phyloP scores from a whole-genome alignment of 2,888 invertebrate genomes.

The Rhagonycha lutea region DNA sequence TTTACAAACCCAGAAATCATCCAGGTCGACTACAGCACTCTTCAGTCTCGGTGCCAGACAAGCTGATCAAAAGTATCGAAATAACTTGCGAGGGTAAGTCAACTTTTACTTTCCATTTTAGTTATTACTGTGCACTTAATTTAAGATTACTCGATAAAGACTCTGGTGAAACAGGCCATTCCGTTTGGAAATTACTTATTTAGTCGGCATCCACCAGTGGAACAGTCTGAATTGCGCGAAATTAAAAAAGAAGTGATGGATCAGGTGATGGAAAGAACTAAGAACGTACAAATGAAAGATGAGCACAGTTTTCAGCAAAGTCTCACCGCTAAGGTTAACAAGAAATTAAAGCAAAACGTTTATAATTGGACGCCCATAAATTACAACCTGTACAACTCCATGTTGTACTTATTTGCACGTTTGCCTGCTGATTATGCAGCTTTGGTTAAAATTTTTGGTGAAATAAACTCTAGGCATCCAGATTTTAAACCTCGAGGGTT shows the following conservation, averaged over 20 bases:
- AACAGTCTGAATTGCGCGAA: constrained; percentile 58
- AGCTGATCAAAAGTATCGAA: constrained; percentile 63
- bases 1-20: constrained; percentile 70
- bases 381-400: constrained; percentile 66
- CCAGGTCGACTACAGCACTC: constrained; percentile 68
- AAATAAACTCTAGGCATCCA: constrained; percentile 68
- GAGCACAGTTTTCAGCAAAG: constrained; percentile 55
- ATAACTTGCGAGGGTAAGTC: constrained; percentile 56
- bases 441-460: constrained; percentile 70
- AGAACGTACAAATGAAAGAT: constrained; percentile 52
- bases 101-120: background rate
- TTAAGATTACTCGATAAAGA: constrained; percentile 62
- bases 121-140: background rate
- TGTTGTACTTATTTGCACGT: constrained; percentile 74
- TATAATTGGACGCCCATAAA: constrained; percentile 77
- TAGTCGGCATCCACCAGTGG: constrained; percentile 68
- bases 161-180: constrained; percentile 59
- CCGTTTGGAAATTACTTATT: constrained; percentile 64
- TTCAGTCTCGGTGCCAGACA: constrained; percentile 62
- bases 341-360: constrained; percentile 62
- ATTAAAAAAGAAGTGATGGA: constrained; percentile 56
- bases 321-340: constrained; percentile 60
- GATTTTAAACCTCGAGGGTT: constrained; percentile 75
- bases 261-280: constrained; percentile 39
- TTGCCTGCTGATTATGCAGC: constrained; percentile 78